phyloP scores from a whole-genome alignment of 2,113 vertebrate species.

The Brienomyrus longianalis region DNA sequence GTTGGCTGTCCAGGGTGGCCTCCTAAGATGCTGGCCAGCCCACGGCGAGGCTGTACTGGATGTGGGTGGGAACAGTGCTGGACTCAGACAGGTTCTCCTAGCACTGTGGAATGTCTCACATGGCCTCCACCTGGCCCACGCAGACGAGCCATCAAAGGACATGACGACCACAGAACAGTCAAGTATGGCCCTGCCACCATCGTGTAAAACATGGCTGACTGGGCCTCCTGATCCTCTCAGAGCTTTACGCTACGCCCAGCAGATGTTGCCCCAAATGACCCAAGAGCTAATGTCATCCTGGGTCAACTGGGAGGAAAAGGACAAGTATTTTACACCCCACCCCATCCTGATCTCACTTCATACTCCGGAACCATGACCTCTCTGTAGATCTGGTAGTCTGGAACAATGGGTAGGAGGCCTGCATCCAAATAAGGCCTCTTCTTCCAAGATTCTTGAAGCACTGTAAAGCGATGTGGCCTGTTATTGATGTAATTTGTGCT shows the following conservation, averaged over 20 bases:
- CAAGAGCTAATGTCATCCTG: not conserved
- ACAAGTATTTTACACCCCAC: not conserved
- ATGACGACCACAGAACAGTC: not conserved
- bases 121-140: not conserved
- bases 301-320: not conserved
- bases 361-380: not conserved
- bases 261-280: not conserved
- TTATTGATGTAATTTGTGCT: not conserved
- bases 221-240: not conserved
- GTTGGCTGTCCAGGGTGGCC: not conserved
- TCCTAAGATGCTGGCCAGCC: not conserved
- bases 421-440: not conserved
- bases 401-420: not conserved
- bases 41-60: not conserved
- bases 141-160: not conserved
- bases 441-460: not conserved
- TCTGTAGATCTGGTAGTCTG: not conserved
- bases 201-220: conserved; percentile 1
- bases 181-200: not conserved
- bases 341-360: not conserved
- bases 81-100: not conserved
- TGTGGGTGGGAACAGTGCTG: not conserved
- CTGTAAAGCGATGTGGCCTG: not conserved
- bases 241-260: not conserved
- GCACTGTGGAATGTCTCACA: not conserved